These are phyloP conservation scores for Nineta flava DNA, from an alignment of 2,888 invertebrate genomes.

Conservation along the genomic window DNA sequence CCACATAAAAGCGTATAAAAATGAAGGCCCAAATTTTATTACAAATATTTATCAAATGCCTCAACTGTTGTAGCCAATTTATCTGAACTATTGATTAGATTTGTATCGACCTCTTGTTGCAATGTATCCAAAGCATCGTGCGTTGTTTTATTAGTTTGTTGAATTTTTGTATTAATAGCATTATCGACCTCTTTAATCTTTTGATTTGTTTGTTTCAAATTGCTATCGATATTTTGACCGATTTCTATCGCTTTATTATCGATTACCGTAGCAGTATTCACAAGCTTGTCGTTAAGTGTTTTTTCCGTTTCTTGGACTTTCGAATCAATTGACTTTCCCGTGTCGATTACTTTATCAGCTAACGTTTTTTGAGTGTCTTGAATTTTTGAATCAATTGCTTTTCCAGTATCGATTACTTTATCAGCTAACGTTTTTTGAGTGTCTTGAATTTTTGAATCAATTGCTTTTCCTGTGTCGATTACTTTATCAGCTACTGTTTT, in stretches of 20 bases:
- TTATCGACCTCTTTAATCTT: conserved; percentile 8
- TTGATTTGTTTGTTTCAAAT: conserved; percentile 5
- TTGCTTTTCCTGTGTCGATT: conserved; percentile 14
- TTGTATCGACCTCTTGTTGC: background rate
- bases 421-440: conserved; percentile 26
- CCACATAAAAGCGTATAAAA: too few species aligned
- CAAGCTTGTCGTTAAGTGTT: conserved; percentile 13
- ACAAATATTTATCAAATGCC: background rate
- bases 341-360: conserved; percentile 20
- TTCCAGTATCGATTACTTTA: conserved; percentile 16
- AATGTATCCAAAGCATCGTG: background rate
- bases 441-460: conserved; percentile 16
- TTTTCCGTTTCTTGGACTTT: conserved; percentile 8
- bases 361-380: conserved; percentile 25
- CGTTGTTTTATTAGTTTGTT: conserved; percentile 6
- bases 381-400: conserved; percentile 11
- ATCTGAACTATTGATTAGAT: background rate
- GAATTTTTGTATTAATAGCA: conserved; percentile 7
- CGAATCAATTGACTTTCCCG: conserved; percentile 13
- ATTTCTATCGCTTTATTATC: conserved; percentile 15
- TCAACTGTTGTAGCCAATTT: background rate
- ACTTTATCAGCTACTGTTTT: conserved; percentile 22
- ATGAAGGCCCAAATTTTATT: too few species aligned
- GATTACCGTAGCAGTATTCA: conserved; percentile 25
- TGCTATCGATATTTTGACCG: background rate